A percentile compares a stretch with the other conserved stretches of the same genome.
Conservation (phyloP, 2,888 invertebrate genomes). For the Syrista parreyssii region DNA sequence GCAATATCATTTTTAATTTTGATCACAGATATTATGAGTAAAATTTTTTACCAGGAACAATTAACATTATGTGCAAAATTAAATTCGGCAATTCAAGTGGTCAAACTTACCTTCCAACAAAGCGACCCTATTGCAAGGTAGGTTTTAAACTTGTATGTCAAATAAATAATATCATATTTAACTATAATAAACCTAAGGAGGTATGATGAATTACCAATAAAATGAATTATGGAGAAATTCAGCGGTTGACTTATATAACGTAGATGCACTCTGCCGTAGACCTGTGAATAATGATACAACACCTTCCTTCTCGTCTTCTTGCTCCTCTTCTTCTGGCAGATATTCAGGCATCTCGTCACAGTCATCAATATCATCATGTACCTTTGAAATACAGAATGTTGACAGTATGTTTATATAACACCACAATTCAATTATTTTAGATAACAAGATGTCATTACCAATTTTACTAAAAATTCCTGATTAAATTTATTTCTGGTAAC, state of each 20-base stretch:
- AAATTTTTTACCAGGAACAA: background rate
- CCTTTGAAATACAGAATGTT: constrained; percentile 30
- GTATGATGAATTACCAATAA: constrained; percentile 57
- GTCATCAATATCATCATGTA: constrained; percentile 49
- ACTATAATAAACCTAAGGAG: background rate
- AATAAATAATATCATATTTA: constrained; percentile 23
- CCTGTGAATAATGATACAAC: constrained; percentile 64
- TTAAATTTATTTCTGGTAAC: constrained; percentile 64
- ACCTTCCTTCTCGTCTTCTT: constrained; percentile 57
- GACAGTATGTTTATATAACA: background rate
- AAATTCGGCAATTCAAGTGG: background rate
- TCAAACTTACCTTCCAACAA: background rate
- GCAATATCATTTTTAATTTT: background rate
- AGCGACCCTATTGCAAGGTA: background rate
- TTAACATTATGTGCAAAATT: background rate
- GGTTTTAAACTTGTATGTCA: constrained; percentile 1
- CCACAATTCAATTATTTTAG: background rate
- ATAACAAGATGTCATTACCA: constrained; percentile 41
- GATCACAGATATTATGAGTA: background rate
- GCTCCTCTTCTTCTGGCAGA: constrained; percentile 58
- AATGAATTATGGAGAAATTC: constrained; percentile 63
- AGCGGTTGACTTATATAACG: constrained; percentile 61
- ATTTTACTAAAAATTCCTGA: constrained; percentile 62
- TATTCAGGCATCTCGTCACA: constrained; percentile 61
- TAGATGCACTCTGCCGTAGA: constrained; percentile 61